Evolutionary conservation across 2,113 vertebrate species (phyloP).

Genomic region (Strigops habroptila): DNA sequence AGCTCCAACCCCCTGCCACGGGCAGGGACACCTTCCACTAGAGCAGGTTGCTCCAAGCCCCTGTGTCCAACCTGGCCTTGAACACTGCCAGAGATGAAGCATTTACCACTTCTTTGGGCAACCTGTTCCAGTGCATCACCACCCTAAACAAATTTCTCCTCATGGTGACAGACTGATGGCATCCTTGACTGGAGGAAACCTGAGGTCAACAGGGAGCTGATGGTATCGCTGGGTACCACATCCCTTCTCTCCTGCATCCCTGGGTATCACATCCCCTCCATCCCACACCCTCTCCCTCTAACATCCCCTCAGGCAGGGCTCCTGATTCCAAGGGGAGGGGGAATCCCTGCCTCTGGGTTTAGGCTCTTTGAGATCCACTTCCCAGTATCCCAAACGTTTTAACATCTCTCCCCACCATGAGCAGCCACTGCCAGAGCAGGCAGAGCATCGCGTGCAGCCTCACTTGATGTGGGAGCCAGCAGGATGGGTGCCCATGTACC

Average conservation of each 20-base stretch:
- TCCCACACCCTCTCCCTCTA: too few species aligned
- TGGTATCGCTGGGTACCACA: neutral
- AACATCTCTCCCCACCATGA: fast-evolving
- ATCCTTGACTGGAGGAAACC: neutral
- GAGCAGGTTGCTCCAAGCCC: too few species aligned
- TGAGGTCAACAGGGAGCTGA: neutral
- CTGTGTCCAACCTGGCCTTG: neutral
- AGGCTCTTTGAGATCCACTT: neutral
- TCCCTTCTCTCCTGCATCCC: neutral
- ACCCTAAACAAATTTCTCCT: neutral
- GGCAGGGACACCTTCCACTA: neutral
- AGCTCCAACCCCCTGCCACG: neutral
- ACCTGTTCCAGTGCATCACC: neutral
- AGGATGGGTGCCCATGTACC: neutral
- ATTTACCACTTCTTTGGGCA: too few species aligned
- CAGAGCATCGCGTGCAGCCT: neutral
- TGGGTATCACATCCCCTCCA: neutral
- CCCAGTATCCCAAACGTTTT: neutral
- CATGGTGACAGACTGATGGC: neutral
- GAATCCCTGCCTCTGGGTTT: neutral
- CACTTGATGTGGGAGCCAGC: neutral
- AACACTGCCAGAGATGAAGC: neutral
- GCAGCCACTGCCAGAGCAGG: fast-evolving
- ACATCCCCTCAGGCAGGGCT: fast-evolving
- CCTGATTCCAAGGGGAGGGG: neutral